Evolutionary conservation across 2,888 invertebrate genomes (phyloP).

Genomic region (Spodoptera littoralis): DNA sequence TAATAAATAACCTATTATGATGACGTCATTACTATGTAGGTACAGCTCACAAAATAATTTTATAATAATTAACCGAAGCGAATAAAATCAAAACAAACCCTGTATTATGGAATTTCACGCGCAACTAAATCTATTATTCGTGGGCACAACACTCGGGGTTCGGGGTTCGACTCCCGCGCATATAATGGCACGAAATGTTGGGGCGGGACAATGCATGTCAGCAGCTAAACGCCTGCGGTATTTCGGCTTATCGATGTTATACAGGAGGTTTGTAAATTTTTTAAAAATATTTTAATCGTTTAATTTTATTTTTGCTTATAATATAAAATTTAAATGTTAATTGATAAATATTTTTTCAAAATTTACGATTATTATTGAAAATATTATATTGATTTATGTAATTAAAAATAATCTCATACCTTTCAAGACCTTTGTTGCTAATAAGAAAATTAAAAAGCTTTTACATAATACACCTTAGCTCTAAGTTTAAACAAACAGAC

Average conservation of each 20-base stretch:
- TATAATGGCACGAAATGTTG: conserved; percentile 59
- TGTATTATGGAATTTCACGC: conserved; percentile 78
- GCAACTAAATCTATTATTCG: conserved; percentile 84
- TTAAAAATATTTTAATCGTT: background rate
- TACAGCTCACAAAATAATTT: conserved; percentile 52
- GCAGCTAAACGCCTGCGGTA: conserved; percentile 87
- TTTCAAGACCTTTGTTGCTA: too few species aligned
- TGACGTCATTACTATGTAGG: conserved; percentile 22
- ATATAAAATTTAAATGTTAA: too few species aligned
- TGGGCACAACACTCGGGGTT: conserved; percentile 70
- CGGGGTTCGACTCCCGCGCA: conserved; percentile 72
- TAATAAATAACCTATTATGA: conserved; percentile 25
- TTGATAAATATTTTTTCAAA: too few species aligned
- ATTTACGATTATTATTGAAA: too few species aligned
- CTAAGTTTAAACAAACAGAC: conserved; percentile 15
- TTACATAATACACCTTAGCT: too few species aligned
- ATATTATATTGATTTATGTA: too few species aligned
- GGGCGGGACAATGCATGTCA: conserved; percentile 81
- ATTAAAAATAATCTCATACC: too few species aligned
- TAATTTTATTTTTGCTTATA: too few species aligned
- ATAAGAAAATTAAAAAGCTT: too few species aligned
- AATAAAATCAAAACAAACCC: conserved; percentile 66
- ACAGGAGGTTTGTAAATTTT: conserved; percentile 60
- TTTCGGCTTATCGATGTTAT: conserved; percentile 72
- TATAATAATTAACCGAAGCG: conserved; percentile 70